These are phyloP conservation scores for Cephus pygmeus DNA, from an alignment of 2,888 invertebrate species.

Conservation along the genomic window DNA sequence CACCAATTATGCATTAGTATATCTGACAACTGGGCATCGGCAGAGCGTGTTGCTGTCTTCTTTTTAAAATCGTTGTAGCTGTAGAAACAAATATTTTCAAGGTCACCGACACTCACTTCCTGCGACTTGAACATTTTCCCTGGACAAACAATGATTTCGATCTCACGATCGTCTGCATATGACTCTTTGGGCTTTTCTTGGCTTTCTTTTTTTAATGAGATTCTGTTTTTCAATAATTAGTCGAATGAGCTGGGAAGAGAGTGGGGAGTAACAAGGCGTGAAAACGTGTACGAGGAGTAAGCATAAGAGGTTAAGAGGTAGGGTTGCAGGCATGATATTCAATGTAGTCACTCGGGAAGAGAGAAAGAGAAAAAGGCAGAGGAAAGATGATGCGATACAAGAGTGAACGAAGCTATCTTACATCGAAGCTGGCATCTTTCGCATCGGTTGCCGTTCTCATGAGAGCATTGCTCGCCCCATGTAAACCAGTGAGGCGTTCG, in stretches of 20 bases:
- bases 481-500: neutral
- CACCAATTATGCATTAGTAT: neutral
- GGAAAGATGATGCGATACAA: constrained; percentile 45
- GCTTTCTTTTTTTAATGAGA: neutral
- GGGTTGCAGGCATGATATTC: neutral
- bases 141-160: neutral
- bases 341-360: neutral
- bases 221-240: neutral
- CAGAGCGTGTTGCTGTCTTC: neutral
- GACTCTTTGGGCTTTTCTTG: neutral
- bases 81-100: neutral
- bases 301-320: neutral
- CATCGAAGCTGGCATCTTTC: constrained; percentile 36
- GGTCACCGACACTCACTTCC: neutral
- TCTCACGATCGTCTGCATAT: neutral
- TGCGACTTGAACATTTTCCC: neutral
- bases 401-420: constrained; percentile 42
- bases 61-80: neutral
- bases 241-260: neutral
- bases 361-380: neutral
- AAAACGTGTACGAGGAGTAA: neutral
- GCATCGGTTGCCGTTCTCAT: neutral
- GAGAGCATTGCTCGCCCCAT: neutral
- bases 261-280: neutral
- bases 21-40: neutral